phyloP scores from a whole-genome alignment of 1,140 invertebrate species.

The Scaptomyza montana region DNA sequence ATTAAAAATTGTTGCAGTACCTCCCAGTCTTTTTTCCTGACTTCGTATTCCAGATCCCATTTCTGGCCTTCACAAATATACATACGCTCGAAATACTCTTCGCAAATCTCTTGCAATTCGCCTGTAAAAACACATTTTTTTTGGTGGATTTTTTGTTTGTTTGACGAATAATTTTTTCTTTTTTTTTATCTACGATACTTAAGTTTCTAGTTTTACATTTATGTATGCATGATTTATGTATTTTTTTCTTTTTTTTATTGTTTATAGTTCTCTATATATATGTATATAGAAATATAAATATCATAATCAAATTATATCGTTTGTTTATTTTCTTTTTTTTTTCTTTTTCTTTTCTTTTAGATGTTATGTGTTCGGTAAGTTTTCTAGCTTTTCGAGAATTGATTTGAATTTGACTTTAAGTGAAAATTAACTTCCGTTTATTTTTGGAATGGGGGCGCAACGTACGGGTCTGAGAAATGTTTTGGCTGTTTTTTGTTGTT shows the following conservation, averaged over 20 bases:
- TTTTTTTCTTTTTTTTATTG: constrained; percentile 34
- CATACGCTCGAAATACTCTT: constrained; percentile 97
- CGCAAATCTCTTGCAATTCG: constrained; percentile 91
- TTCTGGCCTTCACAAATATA: constrained; percentile 98
- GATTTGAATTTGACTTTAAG: constrained; percentile 36
- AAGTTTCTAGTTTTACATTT: constrained; percentile 32
- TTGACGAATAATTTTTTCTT: constrained; percentile 15
- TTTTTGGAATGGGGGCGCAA: constrained; percentile 45
- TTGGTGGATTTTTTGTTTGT: constrained; percentile 33
- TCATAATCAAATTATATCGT: constrained; percentile 54
- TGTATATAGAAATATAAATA: constrained; percentile 55
- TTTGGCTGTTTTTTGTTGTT: constrained; percentile 29
- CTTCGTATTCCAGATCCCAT: constrained; percentile 99
- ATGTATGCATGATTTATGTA: constrained; percentile 21
- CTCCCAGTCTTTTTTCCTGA: constrained; percentile 98
- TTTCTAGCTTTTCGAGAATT: constrained; percentile 26
- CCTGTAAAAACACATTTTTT: constrained; percentile 79
- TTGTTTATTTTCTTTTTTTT: constrained; percentile 44
- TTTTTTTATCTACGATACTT: constrained; percentile 33
- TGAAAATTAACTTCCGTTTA: constrained; percentile 26
- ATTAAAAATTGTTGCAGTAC: constrained; percentile 87
- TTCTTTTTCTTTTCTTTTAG: constrained; percentile 59
- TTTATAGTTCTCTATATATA: constrained; percentile 34
- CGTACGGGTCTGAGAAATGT: constrained; percentile 43
- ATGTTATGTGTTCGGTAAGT: constrained; percentile 79